Conservation (phyloP, 2,888 invertebrate genomes). For the Scrobipalpa atriplicella region DNA sequence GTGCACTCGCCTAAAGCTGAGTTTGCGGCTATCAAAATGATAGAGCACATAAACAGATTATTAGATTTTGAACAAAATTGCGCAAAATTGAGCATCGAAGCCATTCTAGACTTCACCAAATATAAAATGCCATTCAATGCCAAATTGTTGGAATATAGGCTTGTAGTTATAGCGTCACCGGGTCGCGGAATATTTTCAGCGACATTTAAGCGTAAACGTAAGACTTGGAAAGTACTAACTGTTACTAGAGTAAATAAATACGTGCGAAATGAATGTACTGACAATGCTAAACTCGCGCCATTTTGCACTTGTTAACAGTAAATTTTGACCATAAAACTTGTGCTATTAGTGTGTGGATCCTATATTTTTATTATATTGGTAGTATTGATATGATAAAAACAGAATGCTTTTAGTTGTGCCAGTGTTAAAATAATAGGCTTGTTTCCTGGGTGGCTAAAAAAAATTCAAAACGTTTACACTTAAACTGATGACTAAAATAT, state of each 20-base stretch:
- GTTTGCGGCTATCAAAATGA: background rate
- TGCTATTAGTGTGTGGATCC: too few species aligned
- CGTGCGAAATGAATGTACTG: background rate
- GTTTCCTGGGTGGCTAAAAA: too few species aligned
- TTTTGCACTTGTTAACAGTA: background rate
- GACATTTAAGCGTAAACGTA: background rate
- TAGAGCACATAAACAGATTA: background rate
- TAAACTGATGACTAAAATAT: too few species aligned
- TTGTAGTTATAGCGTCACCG: background rate
- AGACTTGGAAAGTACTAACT: background rate
- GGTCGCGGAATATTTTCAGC: background rate
- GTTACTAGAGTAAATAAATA: background rate
- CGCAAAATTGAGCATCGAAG: background rate
- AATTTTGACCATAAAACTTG: too few species aligned
- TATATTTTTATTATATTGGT: too few species aligned
- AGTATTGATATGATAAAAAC: too few species aligned
- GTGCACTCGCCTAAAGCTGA: background rate
- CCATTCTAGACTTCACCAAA: background rate
- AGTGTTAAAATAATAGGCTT: too few species aligned
- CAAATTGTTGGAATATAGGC: background rate
- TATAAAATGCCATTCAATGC: background rate
- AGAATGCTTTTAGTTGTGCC: too few species aligned
- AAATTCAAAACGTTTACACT: too few species aligned
- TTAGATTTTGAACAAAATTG: background rate
- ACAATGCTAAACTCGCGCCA: background rate